A percentile compares a stretch with the other conserved stretches of the same genome.
Conservation (phyloP, 2,113 vertebrate genomes). For the Neolamprologus longior region DNA sequence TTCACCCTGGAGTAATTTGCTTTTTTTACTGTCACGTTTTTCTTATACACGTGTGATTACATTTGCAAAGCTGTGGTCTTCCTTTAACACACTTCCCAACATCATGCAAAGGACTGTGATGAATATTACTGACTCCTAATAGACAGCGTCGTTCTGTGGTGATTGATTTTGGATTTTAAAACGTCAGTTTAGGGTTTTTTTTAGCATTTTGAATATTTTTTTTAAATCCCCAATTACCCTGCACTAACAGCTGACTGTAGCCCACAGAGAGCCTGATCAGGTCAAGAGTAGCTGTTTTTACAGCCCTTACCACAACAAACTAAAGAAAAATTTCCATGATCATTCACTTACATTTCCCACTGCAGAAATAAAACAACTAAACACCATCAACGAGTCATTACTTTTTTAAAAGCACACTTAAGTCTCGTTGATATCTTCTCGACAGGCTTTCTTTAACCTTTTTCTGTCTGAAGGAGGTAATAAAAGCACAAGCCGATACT, state of each 20-base stretch:
- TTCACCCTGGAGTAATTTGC: not conserved
- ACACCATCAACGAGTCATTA: not conserved
- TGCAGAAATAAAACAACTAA: not conserved
- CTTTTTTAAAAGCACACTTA: not conserved
- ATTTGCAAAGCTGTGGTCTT: not conserved
- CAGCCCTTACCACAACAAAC: fast-evolving
- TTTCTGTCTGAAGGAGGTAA: not conserved
- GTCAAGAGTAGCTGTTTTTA: not conserved
- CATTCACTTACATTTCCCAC: not conserved
- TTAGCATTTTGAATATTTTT: not conserved
- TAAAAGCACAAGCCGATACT: not conserved
- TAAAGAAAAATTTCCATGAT: not conserved
- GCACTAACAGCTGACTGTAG: not conserved
- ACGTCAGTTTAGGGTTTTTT: fast-evolving
- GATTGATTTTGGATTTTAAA: not conserved
- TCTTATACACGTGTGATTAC: not conserved
- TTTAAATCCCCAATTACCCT: not conserved
- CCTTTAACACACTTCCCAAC: not conserved
- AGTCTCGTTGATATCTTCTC: not conserved
- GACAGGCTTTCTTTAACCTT: not conserved
- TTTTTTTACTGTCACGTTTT: not conserved
- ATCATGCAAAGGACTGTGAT: not conserved
- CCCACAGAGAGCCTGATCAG: not conserved
- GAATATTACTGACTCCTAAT: not conserved
- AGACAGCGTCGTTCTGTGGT: fast-evolving